These are phyloP conservation scores for Synergus itoensis DNA, from an alignment of 2,888 invertebrate species.

Conservation along the genomic window DNA sequence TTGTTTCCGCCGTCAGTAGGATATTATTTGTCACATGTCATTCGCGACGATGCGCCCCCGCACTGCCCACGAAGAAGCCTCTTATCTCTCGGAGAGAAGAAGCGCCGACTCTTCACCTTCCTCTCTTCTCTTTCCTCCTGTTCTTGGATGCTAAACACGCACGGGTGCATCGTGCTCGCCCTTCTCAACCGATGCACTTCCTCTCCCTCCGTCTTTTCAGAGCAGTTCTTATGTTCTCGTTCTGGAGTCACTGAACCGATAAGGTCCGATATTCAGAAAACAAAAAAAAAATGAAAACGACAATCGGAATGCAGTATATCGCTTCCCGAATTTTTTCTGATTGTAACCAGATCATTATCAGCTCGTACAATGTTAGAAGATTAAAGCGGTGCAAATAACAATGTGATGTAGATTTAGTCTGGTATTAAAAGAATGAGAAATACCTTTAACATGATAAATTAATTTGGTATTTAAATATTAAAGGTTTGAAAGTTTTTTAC, in stretches of 20 bases:
- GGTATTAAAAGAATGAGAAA: conserved; percentile 11
- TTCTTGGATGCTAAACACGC: conserved; percentile 44
- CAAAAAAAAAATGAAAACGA: conserved; percentile 23
- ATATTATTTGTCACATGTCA: conserved; percentile 42
- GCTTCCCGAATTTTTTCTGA: conserved; percentile 41
- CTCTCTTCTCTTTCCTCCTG: conserved; percentile 43
- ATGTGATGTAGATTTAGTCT: conserved; percentile 3
- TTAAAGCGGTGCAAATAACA: conserved; percentile 25
- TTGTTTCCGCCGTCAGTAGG: conserved; percentile 20
- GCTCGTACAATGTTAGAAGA: conserved; percentile 27
- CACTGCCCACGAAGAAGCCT: conserved; percentile 40
- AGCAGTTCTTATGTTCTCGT: conserved; percentile 35
- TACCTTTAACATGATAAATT: neutral
- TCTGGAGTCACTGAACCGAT: conserved; percentile 40
- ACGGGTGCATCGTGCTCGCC: conserved; percentile 42
- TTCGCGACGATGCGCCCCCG: conserved; percentile 19
- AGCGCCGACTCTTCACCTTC: conserved; percentile 40
- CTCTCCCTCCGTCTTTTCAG: conserved; percentile 38
- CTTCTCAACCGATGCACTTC: conserved; percentile 43
- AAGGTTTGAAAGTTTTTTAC: neutral
- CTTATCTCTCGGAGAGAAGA: conserved; percentile 46
- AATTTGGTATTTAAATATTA: neutral
- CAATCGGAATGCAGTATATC: conserved; percentile 38
- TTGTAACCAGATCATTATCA: conserved; percentile 29
- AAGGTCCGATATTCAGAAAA: conserved; percentile 38